phyloP scores from a whole-genome alignment of 2,888 invertebrate genomes.

The Epirrhoe alternata region DNA sequence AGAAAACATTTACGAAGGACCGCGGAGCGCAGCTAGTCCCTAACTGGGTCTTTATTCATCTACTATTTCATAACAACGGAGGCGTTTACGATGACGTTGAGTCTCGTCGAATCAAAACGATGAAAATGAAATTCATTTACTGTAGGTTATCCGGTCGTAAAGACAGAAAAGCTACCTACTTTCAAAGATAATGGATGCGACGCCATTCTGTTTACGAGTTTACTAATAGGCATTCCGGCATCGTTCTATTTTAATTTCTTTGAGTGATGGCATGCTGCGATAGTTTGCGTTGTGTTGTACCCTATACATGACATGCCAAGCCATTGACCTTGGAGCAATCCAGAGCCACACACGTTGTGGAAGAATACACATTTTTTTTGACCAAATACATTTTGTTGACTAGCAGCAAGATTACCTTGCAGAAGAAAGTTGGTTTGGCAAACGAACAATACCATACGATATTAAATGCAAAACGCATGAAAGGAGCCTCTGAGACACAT shows the following conservation, averaged over 20 bases:
- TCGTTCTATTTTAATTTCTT: constrained; percentile 37
- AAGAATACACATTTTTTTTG: constrained; percentile 2
- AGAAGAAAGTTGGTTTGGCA: no score
- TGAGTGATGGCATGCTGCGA: constrained; percentile 29
- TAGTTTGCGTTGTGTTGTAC: constrained; percentile 4
- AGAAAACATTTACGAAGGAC: no score
- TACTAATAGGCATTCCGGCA: constrained; percentile 50
- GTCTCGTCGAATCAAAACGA: background rate
- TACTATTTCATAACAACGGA: no score
- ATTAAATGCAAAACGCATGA: no score
- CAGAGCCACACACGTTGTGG: background rate
- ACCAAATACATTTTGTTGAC: background rate
- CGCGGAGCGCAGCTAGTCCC: no score
- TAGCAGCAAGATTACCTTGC: no score
- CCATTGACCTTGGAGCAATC: background rate
- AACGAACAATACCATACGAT: no score
- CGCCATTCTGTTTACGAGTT: constrained; percentile 54
- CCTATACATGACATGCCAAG: constrained; percentile 10
- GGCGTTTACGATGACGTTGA: background rate
- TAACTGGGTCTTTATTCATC: no score
- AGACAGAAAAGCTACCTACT: constrained; percentile 8
- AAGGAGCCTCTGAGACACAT: no score
- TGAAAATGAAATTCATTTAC: background rate
- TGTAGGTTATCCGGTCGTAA: constrained; percentile 4
- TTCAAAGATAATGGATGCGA: constrained; percentile 43